Base-by-base conservation (phyloP, 1,140 invertebrate species). In the Trichoplusia ni region DNA sequence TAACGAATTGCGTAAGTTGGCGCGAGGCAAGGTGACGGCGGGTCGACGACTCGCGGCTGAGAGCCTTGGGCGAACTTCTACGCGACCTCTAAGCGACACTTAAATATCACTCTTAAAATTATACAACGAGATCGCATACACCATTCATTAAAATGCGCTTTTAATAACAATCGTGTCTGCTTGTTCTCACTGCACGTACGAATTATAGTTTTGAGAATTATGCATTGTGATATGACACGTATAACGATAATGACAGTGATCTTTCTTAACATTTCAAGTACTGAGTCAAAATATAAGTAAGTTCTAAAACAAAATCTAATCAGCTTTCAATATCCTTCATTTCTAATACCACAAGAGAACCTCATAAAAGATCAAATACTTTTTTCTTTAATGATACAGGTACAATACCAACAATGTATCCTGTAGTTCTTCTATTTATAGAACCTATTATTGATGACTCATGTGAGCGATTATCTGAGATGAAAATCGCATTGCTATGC, bases 1-100 rank as follows among this genome's bases (percentile, higher is more conserved):
- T 87, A 83, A 81, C 80, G 66, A 87, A 86, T 90, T 90, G 87
- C 86, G 87, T 90, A 90, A 90, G 84, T 81, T 84, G 75, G 73
- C 74, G 77, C 82, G 79, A 81, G 72, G 80, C 84, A 90, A 88
- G 87, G 87, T 90, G 79, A 87, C 73, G 77, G 77, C 81, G 81
- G 85, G 87, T 89, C 85, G 80, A 75, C 84, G 85, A 88, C 85
- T 80, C 75, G 64, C 53, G 72, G 49, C 49, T 49, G 58, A 77
- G 77, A 83, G 84, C 85, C 84, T 88, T 86, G 85, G 75, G 74
- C 75, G 73, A 75, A 81, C 82, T 79, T 82, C 83, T 84, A 82
- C 77, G 78, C 77, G 82, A 87, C 83, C 84, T 90, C 80, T 82
- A 83, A 80, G 71, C 73, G 68, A 84, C 75, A 79, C 73, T 81